Conservation (phyloP, 2,113 vertebrate species). For the Myodes glareolus region DNA sequence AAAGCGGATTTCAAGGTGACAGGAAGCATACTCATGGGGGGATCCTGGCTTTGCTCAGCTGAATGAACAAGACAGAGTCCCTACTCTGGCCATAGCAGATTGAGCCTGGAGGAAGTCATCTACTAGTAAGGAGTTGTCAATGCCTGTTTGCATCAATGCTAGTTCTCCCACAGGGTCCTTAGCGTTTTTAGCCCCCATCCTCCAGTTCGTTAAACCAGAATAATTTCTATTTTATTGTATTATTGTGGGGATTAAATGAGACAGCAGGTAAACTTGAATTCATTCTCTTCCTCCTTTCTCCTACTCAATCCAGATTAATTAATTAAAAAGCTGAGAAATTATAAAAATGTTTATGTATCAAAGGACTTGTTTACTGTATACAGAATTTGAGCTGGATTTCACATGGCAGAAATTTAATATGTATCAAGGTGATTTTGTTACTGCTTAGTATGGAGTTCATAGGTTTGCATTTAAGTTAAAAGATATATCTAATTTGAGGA, state of each 20-base stretch:
- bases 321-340: neutral
- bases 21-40: neutral
- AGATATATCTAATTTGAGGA: neutral
- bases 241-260: neutral
- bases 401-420: neutral
- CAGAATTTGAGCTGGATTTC: neutral
- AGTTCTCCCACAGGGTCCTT: neutral
- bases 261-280: neutral
- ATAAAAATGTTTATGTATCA: neutral
- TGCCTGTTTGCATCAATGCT: too few relatives aligned
- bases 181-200: neutral
- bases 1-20: neutral
- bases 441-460: neutral
- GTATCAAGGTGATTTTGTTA: neutral
- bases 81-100: accelerated
- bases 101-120: neutral
- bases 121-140: neutral
- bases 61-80: neutral
- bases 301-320: neutral
- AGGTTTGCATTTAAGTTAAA: conserved; percentile 6
- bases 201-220: neutral
- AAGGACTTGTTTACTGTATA: neutral
- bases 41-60: neutral
- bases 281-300: neutral
- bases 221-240: neutral